A percentile compares a stretch with the other conserved stretches of the same genome.
phyloP scores from a whole-genome alignment of 1,140 invertebrate species.

The Achroia grisella region DNA sequence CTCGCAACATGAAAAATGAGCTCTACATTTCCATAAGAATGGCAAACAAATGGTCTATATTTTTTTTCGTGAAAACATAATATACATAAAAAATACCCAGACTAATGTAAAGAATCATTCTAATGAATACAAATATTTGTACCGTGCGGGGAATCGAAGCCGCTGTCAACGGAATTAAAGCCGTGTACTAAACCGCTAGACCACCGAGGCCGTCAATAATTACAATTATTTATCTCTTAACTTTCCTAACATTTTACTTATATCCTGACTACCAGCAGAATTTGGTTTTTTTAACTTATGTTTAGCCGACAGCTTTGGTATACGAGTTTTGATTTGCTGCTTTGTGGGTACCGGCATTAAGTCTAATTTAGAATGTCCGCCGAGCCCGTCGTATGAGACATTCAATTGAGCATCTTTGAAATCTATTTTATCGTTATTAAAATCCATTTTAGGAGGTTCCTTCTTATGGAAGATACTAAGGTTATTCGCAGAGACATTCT shows the following conservation, averaged over 20 bases:
- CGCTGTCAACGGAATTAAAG: too few relatives aligned
- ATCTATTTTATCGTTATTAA: constrained; percentile 22
- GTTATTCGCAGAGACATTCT: neutral
- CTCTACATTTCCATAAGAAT: too few relatives aligned
- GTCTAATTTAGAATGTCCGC: constrained; percentile 56
- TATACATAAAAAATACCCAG: too few relatives aligned
- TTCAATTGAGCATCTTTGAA: constrained; percentile 22
- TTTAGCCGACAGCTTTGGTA: constrained; percentile 39
- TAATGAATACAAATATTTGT: too few relatives aligned
- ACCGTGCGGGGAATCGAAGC: too few relatives aligned
- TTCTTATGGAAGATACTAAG: constrained; percentile 50
- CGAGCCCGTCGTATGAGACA: constrained; percentile 53
- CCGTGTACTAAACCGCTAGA: too few relatives aligned
- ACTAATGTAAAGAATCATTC: too few relatives aligned
- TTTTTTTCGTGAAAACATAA: too few relatives aligned
- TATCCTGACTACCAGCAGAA: constrained; percentile 29
- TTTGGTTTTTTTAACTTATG: constrained; percentile 42
- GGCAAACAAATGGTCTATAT: too few relatives aligned
- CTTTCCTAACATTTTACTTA: constrained; percentile 39
- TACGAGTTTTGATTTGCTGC: constrained; percentile 19
- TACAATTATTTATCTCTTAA: constrained; percentile 18
- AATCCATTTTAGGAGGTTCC: constrained; percentile 18
- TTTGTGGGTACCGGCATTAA: constrained; percentile 40
- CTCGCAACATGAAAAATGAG: too few relatives aligned
- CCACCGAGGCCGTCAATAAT: too few relatives aligned